phyloP scores from a whole-genome alignment of 2,113 vertebrate species.

The Notothenia coriiceps region DNA sequence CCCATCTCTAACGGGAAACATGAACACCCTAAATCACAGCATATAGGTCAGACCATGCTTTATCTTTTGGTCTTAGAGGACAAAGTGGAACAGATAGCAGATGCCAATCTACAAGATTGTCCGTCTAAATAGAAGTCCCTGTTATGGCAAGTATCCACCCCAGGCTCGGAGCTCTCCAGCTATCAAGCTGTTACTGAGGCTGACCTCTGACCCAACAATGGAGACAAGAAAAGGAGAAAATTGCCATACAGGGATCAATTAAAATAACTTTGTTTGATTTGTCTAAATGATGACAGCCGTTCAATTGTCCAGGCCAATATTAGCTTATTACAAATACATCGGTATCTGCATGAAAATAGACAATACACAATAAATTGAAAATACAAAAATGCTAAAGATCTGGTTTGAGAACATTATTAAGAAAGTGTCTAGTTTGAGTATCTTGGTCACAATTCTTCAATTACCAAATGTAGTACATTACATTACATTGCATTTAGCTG shows the following conservation, averaged over 20 bases:
- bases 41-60: not conserved
- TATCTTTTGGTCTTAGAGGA: not conserved
- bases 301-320: no score
- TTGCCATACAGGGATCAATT: not conserved
- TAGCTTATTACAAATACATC: not conserved
- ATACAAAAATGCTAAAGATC: no score
- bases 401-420: no score
- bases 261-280: constrained; percentile 5
- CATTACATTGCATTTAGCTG: no score
- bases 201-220: constrained; percentile 9
- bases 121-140: not conserved
- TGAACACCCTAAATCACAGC: not conserved
- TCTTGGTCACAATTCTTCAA: no score
- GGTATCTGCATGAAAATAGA: not conserved
- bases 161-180: not conserved
- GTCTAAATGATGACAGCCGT: not conserved
- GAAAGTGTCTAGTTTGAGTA: no score
- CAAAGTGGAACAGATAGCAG: not conserved
- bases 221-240: constrained; percentile 6
- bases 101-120: not conserved
- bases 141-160: not conserved
- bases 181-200: not conserved
- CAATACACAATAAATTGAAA: no score
- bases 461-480: no score
- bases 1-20: not conserved